Conservation (phyloP, 2,797 vertebrate species). For the Mycteria americana region DNA sequence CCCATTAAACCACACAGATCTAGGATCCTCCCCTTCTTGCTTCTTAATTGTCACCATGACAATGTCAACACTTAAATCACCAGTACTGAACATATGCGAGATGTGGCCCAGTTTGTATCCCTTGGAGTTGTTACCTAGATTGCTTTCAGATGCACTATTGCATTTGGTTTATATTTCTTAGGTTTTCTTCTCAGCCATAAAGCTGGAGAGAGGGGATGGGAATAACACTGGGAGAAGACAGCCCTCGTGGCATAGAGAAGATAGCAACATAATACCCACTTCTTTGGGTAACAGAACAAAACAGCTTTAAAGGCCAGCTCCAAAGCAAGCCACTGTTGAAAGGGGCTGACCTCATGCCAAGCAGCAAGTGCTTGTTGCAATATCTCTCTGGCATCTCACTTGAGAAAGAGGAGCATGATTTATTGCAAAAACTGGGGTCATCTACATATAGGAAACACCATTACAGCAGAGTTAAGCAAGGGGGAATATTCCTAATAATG, state of each 20-base stretch:
- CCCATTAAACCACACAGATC: neutral
- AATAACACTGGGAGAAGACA: neutral
- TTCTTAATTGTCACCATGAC: constrained; percentile 62
- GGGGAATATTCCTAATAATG: neutral
- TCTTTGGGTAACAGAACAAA: neutral
- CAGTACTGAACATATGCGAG: neutral
- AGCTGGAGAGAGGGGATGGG: neutral
- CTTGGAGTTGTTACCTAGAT: constrained; percentile 14
- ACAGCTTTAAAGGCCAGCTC: neutral
- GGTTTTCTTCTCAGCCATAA: neutral
- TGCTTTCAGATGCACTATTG: constrained; percentile 7
- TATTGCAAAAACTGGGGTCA: neutral
- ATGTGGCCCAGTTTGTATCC: constrained; percentile 16
- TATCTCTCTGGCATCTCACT: neutral
- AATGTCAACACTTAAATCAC: constrained; percentile 53
- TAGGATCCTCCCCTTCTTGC: constrained; percentile 18
- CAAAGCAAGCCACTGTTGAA: neutral
- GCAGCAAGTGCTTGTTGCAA: neutral
- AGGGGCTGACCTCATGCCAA: neutral
- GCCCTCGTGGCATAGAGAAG: neutral
- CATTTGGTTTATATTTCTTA: constrained; percentile 1
- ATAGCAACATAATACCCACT: neutral
- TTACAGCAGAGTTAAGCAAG: neutral
- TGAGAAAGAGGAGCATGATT: neutral
- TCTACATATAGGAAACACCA: neutral